A percentile compares a stretch with the other conserved stretches of the same genome.
phyloP scores from a whole-genome alignment of 2,797 vertebrate genomes.

The Microctenopoma stevenorrisi region DNA sequence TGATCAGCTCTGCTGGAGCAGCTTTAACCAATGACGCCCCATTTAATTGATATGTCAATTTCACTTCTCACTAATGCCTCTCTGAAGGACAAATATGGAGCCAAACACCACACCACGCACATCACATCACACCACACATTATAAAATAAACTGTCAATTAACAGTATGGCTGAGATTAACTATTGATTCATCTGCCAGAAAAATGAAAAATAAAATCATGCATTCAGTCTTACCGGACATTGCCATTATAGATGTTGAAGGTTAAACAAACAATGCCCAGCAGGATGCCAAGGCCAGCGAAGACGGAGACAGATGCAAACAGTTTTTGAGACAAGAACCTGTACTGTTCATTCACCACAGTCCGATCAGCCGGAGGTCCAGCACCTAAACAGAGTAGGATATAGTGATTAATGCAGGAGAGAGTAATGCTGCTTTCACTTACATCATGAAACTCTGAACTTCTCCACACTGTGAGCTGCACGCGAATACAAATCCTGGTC shows the following conservation, averaged over 20 bases:
- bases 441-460: too few relatives aligned
- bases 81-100: conserved; percentile 9
- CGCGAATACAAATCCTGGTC: too few relatives aligned
- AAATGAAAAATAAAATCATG: neutral
- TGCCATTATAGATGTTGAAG: conserved; percentile 98
- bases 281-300: conserved; percentile 93
- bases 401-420: neutral
- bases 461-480: too few relatives aligned
- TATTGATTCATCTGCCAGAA: neutral
- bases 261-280: conserved; percentile 93
- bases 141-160: too few relatives aligned
- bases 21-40: neutral
- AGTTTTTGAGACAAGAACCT: conserved; percentile 94
- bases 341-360: conserved; percentile 91
- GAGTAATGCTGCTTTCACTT: neutral
- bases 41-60: conserved; percentile 13
- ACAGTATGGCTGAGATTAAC: too few relatives aligned
- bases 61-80: neutral
- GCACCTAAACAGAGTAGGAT: conserved; percentile 75
- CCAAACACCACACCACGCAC: neutral
- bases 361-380: conserved; percentile 91
- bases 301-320: conserved; percentile 93
- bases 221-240: conserved; percentile 84
- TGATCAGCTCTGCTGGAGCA: conserved; percentile 20
- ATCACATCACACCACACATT: too few relatives aligned